A percentile compares a stretch with the other conserved stretches of the same genome.
phyloP scores from a whole-genome alignment of 2,888 invertebrate species.

The Darwinula stevensoni region DNA sequence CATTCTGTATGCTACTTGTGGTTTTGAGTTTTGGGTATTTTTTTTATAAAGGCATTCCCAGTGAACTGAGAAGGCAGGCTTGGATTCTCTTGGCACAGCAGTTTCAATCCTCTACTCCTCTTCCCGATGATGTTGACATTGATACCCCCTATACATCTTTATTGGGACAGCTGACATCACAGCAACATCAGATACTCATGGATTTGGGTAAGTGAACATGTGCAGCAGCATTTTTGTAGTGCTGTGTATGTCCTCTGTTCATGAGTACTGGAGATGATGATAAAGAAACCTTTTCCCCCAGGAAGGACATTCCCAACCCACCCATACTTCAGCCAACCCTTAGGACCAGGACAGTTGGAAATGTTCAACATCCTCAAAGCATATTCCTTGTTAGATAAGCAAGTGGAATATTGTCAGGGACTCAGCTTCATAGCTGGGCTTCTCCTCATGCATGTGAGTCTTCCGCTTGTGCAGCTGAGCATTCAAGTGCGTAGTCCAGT shows the following conservation, averaged over 20 bases:
- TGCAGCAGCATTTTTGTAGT: neutral
- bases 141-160: slow-evolving; percentile 52
- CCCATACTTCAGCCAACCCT: slow-evolving; percentile 61
- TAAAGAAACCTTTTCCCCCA: no score
- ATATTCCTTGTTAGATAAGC: slow-evolving; percentile 70
- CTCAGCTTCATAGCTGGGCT: slow-evolving; percentile 85
- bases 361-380: slow-evolving; percentile 84
- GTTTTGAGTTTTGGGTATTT: no score
- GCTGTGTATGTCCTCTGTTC: neutral
- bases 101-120: no score
- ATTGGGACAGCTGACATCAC: slow-evolving; percentile 59
- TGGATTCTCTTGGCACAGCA: no score
- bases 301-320: slow-evolving; percentile 80
- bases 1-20: no score
- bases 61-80: no score
- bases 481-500: neutral
- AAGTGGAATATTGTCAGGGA: slow-evolving; percentile 89
- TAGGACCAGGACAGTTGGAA: slow-evolving; percentile 75
- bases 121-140: no score
- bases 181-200: slow-evolving; percentile 86
- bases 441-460: slow-evolving; percentile 59
- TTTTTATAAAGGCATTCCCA: no score
- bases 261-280: no score
- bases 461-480: neutral
- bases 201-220: slow-evolving; percentile 34